Conservation (phyloP, 2,888 invertebrate genomes). For the Tridacna crocea region DNA sequence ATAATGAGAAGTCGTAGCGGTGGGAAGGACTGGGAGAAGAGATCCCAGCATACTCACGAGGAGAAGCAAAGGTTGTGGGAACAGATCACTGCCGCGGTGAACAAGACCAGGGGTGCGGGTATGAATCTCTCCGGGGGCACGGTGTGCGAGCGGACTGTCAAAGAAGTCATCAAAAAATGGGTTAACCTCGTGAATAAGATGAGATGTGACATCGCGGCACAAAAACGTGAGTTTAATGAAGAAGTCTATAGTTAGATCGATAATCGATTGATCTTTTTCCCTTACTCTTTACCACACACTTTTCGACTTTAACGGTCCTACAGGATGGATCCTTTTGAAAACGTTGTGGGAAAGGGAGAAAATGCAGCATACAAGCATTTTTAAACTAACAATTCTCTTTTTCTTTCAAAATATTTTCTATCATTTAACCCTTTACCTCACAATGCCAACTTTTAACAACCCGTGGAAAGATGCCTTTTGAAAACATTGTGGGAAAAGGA, state of each 20-base stretch:
- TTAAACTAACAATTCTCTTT: no score
- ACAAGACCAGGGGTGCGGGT: constrained; percentile 4
- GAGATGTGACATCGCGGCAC: constrained; percentile 20
- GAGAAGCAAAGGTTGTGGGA: constrained; percentile 22
- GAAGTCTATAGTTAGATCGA: not conserved
- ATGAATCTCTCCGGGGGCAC: not conserved
- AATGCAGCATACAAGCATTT: no score
- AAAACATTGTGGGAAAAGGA: no score
- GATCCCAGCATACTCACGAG: not conserved
- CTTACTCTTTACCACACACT: no score
- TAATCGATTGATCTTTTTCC: not conserved
- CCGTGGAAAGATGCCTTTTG: no score
- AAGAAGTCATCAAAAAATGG: constrained; percentile 36
- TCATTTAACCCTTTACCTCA: no score
- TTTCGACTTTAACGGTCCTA: no score
- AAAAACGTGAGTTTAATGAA: constrained; percentile 1
- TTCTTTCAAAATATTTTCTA: no score
- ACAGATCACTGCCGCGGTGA: constrained; percentile 20
- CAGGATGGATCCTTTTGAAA: no score
- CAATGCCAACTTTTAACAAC: no score
- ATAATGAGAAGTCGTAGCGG: constrained; percentile 14
- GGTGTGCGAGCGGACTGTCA: constrained; percentile 8
- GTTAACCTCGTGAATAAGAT: constrained; percentile 38
- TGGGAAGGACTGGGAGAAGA: constrained; percentile 7
- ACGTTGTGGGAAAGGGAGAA: no score